Conservation (phyloP, 2,113 vertebrate species). For the Stictonetta naevosa region DNA sequence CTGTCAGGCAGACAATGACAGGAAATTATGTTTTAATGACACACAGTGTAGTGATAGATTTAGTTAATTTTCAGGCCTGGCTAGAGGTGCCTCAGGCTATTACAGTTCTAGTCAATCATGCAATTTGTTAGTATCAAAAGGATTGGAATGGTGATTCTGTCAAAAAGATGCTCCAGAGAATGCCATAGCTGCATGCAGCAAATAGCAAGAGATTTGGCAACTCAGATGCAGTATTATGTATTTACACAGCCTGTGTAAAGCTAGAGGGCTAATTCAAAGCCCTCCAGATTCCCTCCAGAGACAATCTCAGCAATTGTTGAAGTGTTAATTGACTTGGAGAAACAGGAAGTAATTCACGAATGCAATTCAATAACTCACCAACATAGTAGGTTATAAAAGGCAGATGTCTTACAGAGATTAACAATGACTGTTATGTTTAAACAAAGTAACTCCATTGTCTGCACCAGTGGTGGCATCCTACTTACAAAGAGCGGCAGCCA, state of each 20-base stretch:
- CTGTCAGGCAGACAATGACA: neutral
- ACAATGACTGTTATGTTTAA: neutral
- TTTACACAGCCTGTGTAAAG: neutral
- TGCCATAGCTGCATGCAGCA: neutral
- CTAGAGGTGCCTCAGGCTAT: neutral
- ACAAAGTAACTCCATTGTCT: neutral
- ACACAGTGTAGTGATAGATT: neutral
- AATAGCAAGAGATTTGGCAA: neutral
- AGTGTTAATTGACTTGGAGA: constrained; percentile 1
- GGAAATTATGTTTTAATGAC: neutral
- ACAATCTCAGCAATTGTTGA: neutral
- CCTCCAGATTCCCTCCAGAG: neutral
- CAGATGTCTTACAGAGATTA: neutral
- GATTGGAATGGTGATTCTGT: neutral
- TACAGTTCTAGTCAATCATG: neutral
- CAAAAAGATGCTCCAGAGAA: neutral
- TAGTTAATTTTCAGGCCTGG: constrained; percentile 33
- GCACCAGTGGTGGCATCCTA: neutral
- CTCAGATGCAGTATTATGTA: neutral
- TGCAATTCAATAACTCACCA: neutral
- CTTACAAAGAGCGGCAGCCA: neutral
- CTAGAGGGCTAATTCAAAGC: neutral
- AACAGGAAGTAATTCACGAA: neutral
- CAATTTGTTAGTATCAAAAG: constrained; percentile 26
- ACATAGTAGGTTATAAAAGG: neutral